phyloP scores from a whole-genome alignment of 1,140 invertebrate species.

The Microvelia longipes region DNA sequence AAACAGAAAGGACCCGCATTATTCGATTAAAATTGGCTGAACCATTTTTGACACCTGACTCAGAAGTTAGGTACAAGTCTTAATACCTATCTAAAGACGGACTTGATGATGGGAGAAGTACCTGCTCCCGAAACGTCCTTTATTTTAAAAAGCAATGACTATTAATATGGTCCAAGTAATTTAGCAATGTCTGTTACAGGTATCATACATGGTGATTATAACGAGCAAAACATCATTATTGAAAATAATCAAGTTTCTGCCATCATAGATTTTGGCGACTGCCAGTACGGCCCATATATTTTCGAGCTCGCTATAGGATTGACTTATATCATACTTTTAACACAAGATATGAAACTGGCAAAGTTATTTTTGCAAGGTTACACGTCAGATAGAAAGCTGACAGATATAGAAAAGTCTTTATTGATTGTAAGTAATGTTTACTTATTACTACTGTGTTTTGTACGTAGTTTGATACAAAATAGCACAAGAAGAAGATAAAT shows the following conservation, averaged over 20 bases:
- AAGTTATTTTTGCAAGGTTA: background rate
- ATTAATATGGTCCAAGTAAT: no score
- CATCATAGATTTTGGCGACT: background rate
- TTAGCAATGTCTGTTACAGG: background rate
- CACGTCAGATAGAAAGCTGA: background rate
- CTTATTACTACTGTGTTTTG: no score
- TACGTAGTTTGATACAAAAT: no score
- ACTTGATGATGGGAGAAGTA: no score
- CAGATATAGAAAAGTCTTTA: background rate
- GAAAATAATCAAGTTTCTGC: background rate
- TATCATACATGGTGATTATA: background rate
- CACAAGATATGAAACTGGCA: background rate
- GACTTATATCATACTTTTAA: background rate
- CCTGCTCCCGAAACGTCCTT: no score
- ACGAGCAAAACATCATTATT: background rate
- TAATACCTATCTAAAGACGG: no score
- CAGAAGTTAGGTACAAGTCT: no score
- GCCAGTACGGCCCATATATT: background rate
- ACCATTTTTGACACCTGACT: no score
- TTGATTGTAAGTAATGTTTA: background rate
- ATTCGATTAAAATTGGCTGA: no score
- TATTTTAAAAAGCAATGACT: no score
- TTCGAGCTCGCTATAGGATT: background rate
- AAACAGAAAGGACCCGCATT: no score
- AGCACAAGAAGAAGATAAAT: no score